phyloP scores from a whole-genome alignment of 2,797 vertebrate species.

The Momotus momota region DNA sequence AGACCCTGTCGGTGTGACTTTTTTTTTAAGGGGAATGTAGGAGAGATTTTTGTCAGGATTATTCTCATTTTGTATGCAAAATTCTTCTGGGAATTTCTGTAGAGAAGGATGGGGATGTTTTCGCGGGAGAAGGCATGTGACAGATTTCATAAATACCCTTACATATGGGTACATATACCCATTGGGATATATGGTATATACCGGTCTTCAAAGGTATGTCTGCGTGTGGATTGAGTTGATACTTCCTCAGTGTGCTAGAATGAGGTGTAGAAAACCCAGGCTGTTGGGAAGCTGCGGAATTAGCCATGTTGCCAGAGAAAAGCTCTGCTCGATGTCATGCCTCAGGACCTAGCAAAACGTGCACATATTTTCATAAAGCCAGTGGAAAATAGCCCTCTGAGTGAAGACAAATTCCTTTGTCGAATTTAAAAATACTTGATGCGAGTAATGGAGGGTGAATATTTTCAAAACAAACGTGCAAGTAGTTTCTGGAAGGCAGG shows the following conservation, averaged over 20 bases:
- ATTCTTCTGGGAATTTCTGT: background rate
- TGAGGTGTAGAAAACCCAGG: background rate
- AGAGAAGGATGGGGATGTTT: background rate
- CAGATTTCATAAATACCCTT: background rate
- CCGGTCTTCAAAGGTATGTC: background rate
- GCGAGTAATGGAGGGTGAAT: background rate
- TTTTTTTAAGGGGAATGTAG: background rate
- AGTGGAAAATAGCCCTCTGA: background rate
- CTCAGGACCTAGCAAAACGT: background rate
- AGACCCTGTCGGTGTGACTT: background rate
- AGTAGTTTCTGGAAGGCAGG: background rate
- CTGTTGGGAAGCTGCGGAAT: background rate
- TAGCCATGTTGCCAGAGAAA: background rate
- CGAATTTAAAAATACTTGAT: background rate
- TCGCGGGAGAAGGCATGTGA: background rate
- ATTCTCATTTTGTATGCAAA: background rate
- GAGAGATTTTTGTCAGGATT: background rate
- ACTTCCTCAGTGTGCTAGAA: background rate
- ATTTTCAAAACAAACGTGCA: background rate
- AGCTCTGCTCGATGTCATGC: background rate
- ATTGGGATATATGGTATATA: background rate
- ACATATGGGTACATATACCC: too few species aligned
- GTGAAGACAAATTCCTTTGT: background rate
- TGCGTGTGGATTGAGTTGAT: background rate
- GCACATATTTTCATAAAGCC: rapidly evolving